Percentiles rank a stretch among this genome's conserved stretches.
Conservation (phyloP, 2,888 invertebrate species). For the Sarcophaga rosellei region DNA sequence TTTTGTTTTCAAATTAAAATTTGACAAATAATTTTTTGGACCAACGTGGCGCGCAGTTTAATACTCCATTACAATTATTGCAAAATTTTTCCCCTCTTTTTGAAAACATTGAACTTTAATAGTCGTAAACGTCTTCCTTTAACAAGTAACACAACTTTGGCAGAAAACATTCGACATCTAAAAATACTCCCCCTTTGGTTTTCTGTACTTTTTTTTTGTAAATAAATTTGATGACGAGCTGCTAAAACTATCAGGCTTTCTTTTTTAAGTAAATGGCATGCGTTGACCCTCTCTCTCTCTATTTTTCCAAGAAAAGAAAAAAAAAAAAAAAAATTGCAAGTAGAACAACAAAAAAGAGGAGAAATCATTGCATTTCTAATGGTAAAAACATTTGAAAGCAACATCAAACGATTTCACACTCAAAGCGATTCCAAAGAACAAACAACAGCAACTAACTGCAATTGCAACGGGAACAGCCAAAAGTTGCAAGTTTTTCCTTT, state of each 20-base stretch:
- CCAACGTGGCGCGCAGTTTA: neutral
- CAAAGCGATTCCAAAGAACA: conserved; percentile 55
- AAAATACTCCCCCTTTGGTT: neutral
- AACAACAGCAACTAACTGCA: conserved; percentile 33
- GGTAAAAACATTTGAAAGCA: conserved; percentile 23
- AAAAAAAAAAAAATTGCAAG: conserved; percentile 7
- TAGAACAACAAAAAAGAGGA: neutral
- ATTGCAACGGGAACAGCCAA: neutral
- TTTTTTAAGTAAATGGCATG: conserved; percentile 13
- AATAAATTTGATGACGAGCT: neutral
- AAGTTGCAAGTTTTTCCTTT: conserved; percentile 24
- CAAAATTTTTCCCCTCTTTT: neutral
- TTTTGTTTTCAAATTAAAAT: neutral
- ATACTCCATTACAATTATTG: neutral
- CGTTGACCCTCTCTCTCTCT: conserved; percentile 14
- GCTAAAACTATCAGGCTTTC: neutral
- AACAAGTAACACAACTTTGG: neutral
- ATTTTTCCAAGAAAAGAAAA: neutral
- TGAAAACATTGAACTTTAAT: neutral
- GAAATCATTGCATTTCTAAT: conserved; percentile 44
- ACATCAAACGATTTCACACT: conserved; percentile 68
- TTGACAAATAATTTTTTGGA: neutral
- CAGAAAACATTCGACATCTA: neutral
- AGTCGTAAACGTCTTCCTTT: neutral
- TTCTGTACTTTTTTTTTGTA: neutral